Evolutionary conservation across 2,888 invertebrate species (phyloP).

Genomic region (Campoplex nolae): DNA sequence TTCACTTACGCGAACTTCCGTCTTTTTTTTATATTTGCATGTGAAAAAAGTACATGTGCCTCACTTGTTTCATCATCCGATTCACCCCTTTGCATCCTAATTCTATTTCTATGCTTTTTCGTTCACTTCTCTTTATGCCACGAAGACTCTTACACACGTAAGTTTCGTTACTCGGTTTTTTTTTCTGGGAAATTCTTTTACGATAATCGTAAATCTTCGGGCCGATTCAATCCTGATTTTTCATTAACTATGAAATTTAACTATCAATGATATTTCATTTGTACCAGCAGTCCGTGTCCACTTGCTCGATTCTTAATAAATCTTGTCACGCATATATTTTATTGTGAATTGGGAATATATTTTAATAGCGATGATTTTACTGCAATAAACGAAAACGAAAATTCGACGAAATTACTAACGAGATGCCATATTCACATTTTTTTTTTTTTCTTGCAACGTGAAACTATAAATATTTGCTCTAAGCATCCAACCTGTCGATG

Average conservation of each 20-base stretch:
- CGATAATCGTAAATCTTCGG: neutral
- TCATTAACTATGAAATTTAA: neutral
- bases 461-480: neutral
- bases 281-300: neutral
- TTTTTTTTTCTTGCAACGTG: neutral
- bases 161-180: neutral
- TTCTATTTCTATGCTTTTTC: conserved; percentile 3
- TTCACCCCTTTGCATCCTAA: neutral
- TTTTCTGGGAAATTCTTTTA: neutral
- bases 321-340: neutral
- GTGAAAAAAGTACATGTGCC: neutral
- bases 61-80: neutral
- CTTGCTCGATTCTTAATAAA: neutral
- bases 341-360: neutral
- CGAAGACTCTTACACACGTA: neutral
- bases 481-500: neutral
- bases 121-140: neutral
- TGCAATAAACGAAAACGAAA: neutral
- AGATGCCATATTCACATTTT: conserved; percentile 2
- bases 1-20: neutral
- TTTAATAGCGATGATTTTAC: conserved; percentile 1
- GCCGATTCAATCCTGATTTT: neutral
- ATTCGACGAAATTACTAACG: neutral
- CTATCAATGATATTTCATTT: neutral
- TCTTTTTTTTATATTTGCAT: neutral